Conservation (phyloP, 37 sponge, comb jelly and placozoan species). For the Petrosia ficiformis region DNA sequence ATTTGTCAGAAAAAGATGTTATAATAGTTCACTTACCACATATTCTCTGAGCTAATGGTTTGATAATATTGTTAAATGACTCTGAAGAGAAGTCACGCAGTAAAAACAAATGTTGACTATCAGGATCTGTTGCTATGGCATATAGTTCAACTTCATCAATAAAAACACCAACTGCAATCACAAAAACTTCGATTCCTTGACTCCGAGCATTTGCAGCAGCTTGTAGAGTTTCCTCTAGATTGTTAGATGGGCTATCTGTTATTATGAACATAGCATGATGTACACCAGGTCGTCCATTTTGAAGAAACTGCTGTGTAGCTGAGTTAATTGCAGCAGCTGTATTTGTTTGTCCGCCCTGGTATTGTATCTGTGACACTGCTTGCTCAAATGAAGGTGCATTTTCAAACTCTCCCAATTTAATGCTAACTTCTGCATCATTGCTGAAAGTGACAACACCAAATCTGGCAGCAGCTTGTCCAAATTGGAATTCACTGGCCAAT, state of each 20-base stretch:
- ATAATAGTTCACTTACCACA: not conserved
- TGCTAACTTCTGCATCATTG: not conserved
- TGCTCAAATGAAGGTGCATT: not conserved
- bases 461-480: not conserved
- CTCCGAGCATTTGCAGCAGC: not conserved
- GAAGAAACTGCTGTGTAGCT: constrained; percentile 6
- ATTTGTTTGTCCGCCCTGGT: constrained; percentile 7
- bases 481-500: not conserved
- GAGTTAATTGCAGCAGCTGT: constrained; percentile 10
- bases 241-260: constrained; percentile 15
- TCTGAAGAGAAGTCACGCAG: not conserved
- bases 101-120: not conserved
- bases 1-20: not conserved
- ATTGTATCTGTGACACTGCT: not conserved
- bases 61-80: not conserved
- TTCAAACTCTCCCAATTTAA: not conserved
- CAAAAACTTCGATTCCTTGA: not conserved
- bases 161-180: constrained; percentile 10
- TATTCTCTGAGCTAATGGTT: not conserved
- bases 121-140: constrained; percentile 1
- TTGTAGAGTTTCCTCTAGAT: not conserved
- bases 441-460: constrained; percentile 12
- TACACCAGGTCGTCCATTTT: not conserved
- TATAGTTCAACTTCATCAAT: constrained; percentile 2
- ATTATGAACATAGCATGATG: constrained; percentile 8